A percentile compares a stretch with the other conserved stretches of the same genome.
These are phyloP conservation scores for Iphiclides podalirius DNA, from an alignment of 2,888 invertebrate genomes.

Conservation along the genomic window DNA sequence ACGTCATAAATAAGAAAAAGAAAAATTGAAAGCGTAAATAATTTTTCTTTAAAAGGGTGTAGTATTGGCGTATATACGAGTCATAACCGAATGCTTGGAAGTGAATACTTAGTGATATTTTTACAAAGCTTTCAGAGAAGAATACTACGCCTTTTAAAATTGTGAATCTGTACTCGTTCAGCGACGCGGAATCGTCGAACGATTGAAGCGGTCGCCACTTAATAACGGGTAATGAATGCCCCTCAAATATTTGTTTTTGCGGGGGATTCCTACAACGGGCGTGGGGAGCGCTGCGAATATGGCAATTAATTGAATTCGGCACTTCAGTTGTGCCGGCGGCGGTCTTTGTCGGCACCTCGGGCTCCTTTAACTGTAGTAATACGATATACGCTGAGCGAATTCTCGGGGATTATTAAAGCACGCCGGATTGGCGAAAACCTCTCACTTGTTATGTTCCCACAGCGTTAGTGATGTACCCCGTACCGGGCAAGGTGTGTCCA, in stretches of 20 bases:
- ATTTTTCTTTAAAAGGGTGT: too few relatives aligned
- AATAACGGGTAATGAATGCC: conserved; percentile 74
- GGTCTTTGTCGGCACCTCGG: conserved; percentile 72
- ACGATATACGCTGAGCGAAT: conserved; percentile 61
- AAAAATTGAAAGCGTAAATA: too few relatives aligned
- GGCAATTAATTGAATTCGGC: conserved; percentile 80
- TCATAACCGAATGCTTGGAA: too few relatives aligned
- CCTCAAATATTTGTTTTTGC: conserved; percentile 77
- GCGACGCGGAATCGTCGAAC: too few relatives aligned
- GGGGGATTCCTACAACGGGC: conserved; percentile 63
- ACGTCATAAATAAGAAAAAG: too few relatives aligned
- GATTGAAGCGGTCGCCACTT: conserved; percentile 49
- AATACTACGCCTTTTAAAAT: too few relatives aligned
- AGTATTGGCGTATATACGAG: too few relatives aligned
- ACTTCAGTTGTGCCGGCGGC: conserved; percentile 67
- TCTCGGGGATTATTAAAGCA: conserved; percentile 32
- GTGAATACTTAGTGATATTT: too few relatives aligned
- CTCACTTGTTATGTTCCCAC: conserved; percentile 48
- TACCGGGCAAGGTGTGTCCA: conserved; percentile 27
- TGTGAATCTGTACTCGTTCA: too few relatives aligned
- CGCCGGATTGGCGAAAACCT: conserved; percentile 44
- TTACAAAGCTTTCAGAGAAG: too few relatives aligned
- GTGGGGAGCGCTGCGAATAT: conserved; percentile 65
- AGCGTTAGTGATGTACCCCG: conserved; percentile 31
- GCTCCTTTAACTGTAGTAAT: conserved; percentile 51